Base-by-base conservation (phyloP, 2,888 invertebrate species). In the Lordiphosa fenestrarum region DNA sequence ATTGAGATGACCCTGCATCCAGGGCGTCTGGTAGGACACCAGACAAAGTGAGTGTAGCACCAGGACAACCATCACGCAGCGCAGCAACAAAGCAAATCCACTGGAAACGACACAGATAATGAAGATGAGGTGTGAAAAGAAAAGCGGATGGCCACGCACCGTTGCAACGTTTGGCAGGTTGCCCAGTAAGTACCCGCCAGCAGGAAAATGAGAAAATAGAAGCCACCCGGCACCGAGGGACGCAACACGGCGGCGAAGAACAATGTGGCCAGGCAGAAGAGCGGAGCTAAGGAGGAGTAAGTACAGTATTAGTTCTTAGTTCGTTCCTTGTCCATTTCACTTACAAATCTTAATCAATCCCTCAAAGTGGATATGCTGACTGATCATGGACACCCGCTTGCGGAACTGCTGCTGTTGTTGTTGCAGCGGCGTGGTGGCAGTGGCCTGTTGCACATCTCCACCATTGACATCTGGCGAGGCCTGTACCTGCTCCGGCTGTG, bases 131-230 rank as follows among this genome's bases (percentile, higher is more conserved):
- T 19, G 52, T 6, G 47, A 55, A 12, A 54, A 47, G 38, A 48
- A 64, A 49, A 53, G 59, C 46, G 46, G 35, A 10, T 37, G 42
- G 35, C 25, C 52, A 77, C 84, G 73, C 73, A 88, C 89, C 88
- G 91, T 71, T 93, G 92, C 61, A 98, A 91, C 58, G 94, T 92
- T 75, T 92, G 92, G 84, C 95, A 95, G 75, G 95, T 93, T 19
- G 96, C 94, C 95, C 97, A 96, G 90, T 95, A 95, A 1, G 97
- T 96, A 54, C 95, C 94, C 23, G 95, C 92, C 12, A 92, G 92
- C 85, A 98, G 91, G 89, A 98, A 98, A 55, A 94, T 91, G 52
- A 97, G 85, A 90, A 96, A 98, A 90, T 98, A 98, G 41, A 97
- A 91, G 7, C 94, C 95, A 38, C 95, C 95, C 19, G 94, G 93